These are phyloP conservation scores for Polyommatus iphigenia DNA, from an alignment of 2,888 invertebrate genomes.

Conservation along the genomic window DNA sequence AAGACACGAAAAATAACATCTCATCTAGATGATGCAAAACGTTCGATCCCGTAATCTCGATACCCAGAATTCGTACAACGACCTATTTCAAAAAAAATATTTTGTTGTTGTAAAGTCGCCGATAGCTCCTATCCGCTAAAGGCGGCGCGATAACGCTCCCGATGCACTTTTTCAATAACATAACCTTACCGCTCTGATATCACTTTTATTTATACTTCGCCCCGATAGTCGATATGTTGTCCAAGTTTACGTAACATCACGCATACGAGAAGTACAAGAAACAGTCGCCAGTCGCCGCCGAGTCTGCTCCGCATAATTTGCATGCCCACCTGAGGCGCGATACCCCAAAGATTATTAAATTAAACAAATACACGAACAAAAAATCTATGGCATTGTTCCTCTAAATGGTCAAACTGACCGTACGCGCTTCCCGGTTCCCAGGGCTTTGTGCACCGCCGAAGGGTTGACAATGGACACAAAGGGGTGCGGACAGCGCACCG, in stretches of 20 bases:
- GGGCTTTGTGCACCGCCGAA: conserved; percentile 63
- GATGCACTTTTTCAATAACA: conserved; percentile 28
- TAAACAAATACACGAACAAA: conserved; percentile 30
- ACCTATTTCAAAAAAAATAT: conserved; percentile 22
- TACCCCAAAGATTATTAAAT: conserved; percentile 29
- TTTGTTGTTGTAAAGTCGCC: conserved; percentile 1
- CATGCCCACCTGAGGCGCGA: conserved; percentile 11
- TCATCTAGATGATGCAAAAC: conserved; percentile 4
- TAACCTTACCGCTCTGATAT: conserved; percentile 1
- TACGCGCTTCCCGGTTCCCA: conserved; percentile 74
- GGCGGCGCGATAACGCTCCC: conserved; percentile 1
- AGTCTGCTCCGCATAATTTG: conserved; percentile 20
- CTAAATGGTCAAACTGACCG: conserved; percentile 62
- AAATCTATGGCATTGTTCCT: conserved; percentile 53
- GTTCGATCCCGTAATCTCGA: conserved; percentile 1
- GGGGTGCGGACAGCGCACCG: conserved; percentile 77
- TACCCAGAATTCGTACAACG: conserved; percentile 3
- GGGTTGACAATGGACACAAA: conserved; percentile 72
- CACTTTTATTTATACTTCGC: not conserved
- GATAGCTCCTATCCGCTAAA: conserved; percentile 16
- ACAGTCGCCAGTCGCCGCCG: too few species aligned
- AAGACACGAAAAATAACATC: not conserved
- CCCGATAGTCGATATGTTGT: not conserved
- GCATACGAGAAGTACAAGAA: not conserved
- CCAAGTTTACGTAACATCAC: not conserved